Conservation (phyloP, 1,140 invertebrate genomes). For the Drosophila prosaltans region DNA sequence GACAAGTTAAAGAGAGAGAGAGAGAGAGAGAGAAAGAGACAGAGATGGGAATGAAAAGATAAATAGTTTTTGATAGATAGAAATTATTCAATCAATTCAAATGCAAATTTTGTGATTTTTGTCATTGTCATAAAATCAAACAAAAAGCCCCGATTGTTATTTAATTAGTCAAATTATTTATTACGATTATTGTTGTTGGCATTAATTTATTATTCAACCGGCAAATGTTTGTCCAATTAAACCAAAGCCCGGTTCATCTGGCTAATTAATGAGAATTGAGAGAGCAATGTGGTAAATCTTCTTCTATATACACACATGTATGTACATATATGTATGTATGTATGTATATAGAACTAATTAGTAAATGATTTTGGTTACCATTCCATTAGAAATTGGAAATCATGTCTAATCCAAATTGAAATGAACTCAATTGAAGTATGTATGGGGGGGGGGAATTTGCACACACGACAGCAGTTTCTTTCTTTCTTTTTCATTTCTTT, state of each 20-base stretch:
- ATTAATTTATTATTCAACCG: conserved; percentile 37
- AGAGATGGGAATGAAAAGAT: conserved; percentile 33
- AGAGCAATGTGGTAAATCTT: conserved; percentile 29
- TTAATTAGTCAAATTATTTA: conserved; percentile 49
- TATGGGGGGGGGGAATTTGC: not conserved
- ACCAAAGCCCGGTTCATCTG: conserved; percentile 26
- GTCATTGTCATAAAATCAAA: conserved; percentile 6
- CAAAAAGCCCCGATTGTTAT: conserved; percentile 42
- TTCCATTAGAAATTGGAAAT: not conserved
- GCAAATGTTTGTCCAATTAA: conserved; percentile 47
- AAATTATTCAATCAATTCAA: not conserved
- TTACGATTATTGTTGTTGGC: conserved; percentile 7
- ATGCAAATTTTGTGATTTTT: conserved; percentile 13
- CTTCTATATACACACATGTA: not conserved
- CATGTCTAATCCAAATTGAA: conserved; percentile 11
- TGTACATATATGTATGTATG: not conserved
- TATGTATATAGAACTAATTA: conserved; percentile 49
- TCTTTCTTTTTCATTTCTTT: not conserved
- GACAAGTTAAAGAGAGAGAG: conserved; percentile 48
- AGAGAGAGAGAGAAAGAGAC: not conserved
- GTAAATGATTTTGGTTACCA: conserved; percentile 42
- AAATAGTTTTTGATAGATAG: conserved; percentile 12
- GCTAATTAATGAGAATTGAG: conserved; percentile 33
- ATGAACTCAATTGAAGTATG: not conserved
- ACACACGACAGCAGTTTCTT: not conserved